Evolutionary conservation across 2,113 vertebrate genomes (phyloP), one percentile per base, ranked within the genome.

Genomic region (Hemiprocne comata): DNA sequence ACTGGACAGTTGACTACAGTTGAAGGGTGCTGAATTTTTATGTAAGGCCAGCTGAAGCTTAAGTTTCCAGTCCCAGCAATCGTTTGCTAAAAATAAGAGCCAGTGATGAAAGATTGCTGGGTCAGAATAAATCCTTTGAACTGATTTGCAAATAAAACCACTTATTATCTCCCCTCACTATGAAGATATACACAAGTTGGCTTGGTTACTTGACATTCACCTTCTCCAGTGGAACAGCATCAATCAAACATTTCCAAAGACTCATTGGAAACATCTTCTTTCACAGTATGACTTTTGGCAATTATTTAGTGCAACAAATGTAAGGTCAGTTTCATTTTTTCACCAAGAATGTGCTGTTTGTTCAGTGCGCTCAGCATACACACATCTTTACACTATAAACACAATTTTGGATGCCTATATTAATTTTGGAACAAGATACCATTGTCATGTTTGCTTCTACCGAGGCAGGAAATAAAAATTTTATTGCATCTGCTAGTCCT

Each of bases 181-280:
- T 17, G 34, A 66, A 80, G 69, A 51, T 5, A 40, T 21, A 29
- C 4, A 28, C 0, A 4, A 13, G 17, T 17, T 60, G 50, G 71
- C 64, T 17, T 42, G 6, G 5, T 65, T 83, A 79, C 24, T 75
- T 55, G 14, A 17, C 1, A 7, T 25, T 71, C 25, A 20, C 7
- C 3, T 42, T 51, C 17, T 51, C 7, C 6, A 20, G 9, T 15
- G 53, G 29, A 87, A 53, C 21, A 67, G 13, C 12, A 38, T 16
- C 21, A 13, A 28, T 57, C 48, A 67, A 62, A 48, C 20, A 33
- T 62, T 80, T 71, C 83, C 25, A 33, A 67, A 72, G 40, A 51
- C 25, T 40, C 18, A 51, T 57, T 0, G 0, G 6, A 48, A 42
- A 42, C 12, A 24, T 28, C 21, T 64, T 42, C 8, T 72, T 62